Evolutionary conservation across 2,113 vertebrate species (phyloP).

Genomic region (Perca fluviatilis): DNA sequence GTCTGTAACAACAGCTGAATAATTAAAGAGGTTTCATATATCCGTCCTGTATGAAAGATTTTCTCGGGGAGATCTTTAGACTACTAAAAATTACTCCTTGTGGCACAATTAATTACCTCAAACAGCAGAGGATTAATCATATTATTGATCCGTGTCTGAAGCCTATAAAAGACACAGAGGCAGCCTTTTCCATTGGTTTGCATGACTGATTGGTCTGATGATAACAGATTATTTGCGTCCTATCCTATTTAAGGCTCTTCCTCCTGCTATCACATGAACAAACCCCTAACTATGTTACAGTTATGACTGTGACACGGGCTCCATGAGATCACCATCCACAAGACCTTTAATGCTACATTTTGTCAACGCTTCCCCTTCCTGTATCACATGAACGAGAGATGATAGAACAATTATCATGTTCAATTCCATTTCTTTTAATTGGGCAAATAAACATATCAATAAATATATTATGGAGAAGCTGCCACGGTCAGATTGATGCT

Average conservation of each 20-base stretch:
- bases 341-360: neutral
- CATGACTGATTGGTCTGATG: neutral
- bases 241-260: too few species aligned
- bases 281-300: too few species aligned
- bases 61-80: neutral
- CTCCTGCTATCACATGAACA: neutral
- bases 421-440: neutral
- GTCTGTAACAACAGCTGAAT: neutral
- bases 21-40: slow-evolving; percentile 3
- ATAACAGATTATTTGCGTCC: neutral
- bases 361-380: neutral
- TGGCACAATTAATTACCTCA: neutral
- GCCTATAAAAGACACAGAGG: neutral
- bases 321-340: neutral
- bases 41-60: neutral
- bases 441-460: neutral
- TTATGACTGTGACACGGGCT: neutral
- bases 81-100: neutral
- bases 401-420: neutral
- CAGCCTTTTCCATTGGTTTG: neutral
- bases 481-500: neutral
- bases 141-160: neutral
- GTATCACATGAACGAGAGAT: neutral
- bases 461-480: neutral
- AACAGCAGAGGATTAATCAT: neutral